phyloP scores from a whole-genome alignment of 1,140 invertebrate genomes.

The Pteromalus puparum region DNA sequence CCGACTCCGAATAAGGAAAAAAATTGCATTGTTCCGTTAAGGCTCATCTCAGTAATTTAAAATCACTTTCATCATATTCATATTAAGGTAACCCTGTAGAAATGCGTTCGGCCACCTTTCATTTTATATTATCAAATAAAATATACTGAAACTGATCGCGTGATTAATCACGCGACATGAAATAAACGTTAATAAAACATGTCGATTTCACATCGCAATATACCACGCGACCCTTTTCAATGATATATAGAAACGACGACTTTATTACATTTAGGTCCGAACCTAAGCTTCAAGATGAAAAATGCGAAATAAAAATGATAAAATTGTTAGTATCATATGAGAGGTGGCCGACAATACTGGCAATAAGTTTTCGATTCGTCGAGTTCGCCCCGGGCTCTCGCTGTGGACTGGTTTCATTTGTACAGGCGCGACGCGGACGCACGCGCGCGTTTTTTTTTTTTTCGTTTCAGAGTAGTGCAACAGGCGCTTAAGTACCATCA shows the following conservation, averaged over 20 bases:
- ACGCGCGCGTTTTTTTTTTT: neutral
- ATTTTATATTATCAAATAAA: neutral
- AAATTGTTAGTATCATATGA: neutral
- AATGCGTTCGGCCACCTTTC: constrained; percentile 30
- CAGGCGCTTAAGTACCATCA: constrained; percentile 60
- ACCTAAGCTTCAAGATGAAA: neutral
- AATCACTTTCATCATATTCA: constrained; percentile 45
- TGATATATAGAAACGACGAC: neutral
- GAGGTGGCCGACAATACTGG: constrained; percentile 14
- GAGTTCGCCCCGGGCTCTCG: constrained; percentile 46
- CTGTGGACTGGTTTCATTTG: constrained; percentile 45
- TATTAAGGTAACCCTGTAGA: constrained; percentile 42
- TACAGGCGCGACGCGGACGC: constrained; percentile 18
- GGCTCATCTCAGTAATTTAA: constrained; percentile 35
- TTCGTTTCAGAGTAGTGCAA: constrained; percentile 40
- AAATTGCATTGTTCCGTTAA: constrained; percentile 7
- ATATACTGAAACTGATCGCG: neutral
- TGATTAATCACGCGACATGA: neutral
- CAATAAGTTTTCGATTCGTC: constrained; percentile 10
- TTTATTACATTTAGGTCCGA: neutral
- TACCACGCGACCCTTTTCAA: neutral
- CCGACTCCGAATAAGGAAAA: neutral
- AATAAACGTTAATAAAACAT: neutral
- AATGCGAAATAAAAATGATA: neutral
- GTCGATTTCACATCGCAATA: neutral